A percentile compares a stretch with the other conserved stretches of the same genome.
These are phyloP conservation scores for Ametastegia equiseti DNA, from an alignment of 2,888 invertebrate species.

Conservation along the genomic window DNA sequence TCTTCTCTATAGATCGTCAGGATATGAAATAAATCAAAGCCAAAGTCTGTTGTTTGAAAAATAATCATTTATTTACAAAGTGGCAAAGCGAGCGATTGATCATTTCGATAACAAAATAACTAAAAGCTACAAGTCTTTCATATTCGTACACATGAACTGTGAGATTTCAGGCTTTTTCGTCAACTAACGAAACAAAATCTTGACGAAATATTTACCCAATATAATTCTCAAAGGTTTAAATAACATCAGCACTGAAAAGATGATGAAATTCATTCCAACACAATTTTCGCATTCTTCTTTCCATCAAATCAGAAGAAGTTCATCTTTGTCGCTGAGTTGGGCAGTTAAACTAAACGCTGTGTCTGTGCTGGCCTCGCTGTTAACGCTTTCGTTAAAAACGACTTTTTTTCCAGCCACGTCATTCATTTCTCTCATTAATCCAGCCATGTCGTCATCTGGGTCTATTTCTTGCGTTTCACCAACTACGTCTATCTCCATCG, in stretches of 20 bases:
- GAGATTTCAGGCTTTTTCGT: too few species aligned
- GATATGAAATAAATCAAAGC: neutral
- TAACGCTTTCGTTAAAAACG: constrained; percentile 69
- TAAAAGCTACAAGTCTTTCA: too few species aligned
- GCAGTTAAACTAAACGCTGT: constrained; percentile 73
- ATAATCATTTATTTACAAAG: neutral
- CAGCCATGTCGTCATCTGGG: constrained; percentile 74
- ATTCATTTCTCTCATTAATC: constrained; percentile 74
- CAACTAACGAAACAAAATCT: too few species aligned
- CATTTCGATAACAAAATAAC: neutral
- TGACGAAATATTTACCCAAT: too few species aligned
- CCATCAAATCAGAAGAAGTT: constrained; percentile 61
- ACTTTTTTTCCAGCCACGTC: constrained; percentile 68
- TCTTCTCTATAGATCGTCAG: neutral
- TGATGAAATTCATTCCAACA: too few species aligned
- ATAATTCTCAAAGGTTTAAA: too few species aligned
- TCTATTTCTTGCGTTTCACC: constrained; percentile 69
- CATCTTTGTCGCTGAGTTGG: constrained; percentile 72
- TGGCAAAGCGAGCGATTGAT: neutral
- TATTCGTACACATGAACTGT: too few species aligned
- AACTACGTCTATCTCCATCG: constrained; percentile 66
- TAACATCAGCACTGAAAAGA: too few species aligned
- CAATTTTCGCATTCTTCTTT: too few species aligned
- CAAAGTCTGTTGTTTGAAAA: neutral
- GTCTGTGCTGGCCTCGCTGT: constrained; percentile 73